phyloP scores from a whole-genome alignment of 2,888 invertebrate species.

The Dendrolimus houi region DNA sequence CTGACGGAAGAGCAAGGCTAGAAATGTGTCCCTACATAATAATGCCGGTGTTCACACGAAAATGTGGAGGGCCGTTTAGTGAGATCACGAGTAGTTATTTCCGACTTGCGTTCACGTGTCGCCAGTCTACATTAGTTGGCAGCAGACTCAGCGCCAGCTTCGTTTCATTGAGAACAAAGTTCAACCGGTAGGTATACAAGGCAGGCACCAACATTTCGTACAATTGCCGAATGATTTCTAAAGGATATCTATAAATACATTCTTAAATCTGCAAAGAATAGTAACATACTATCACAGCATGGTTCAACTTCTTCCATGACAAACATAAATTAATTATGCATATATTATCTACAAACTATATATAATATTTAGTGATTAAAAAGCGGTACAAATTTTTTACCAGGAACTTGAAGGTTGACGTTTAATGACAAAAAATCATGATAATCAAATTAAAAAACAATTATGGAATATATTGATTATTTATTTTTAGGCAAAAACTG shows the following conservation, averaged over 20 bases:
- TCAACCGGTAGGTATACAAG: constrained; percentile 24
- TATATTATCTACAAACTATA: too few species aligned
- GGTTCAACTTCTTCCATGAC: too few species aligned
- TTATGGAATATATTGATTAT: too few species aligned
- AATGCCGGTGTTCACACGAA: not conserved
- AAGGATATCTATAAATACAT: constrained; percentile 4
- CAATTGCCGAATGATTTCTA: not conserved
- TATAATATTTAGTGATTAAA: too few species aligned
- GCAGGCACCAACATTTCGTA: not conserved
- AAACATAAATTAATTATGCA: too few species aligned
- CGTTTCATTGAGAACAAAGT: constrained; percentile 56
- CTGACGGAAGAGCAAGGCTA: not conserved
- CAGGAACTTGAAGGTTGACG: too few species aligned
- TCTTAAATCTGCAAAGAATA: not conserved
- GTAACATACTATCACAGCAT: too few species aligned
- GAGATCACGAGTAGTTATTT: constrained; percentile 43
- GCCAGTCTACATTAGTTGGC: constrained; percentile 52
- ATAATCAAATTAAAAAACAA: too few species aligned
- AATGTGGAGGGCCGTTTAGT: constrained; percentile 8
- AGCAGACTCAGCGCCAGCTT: constrained; percentile 34
- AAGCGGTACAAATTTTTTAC: too few species aligned
- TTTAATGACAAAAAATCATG: too few species aligned
- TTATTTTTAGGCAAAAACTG: too few species aligned
- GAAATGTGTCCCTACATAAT: not conserved
- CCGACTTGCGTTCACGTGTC: constrained; percentile 38